Base-by-base conservation (phyloP, 2,797 vertebrate genomes). In the Paramormyrops hopkinsi region DNA sequence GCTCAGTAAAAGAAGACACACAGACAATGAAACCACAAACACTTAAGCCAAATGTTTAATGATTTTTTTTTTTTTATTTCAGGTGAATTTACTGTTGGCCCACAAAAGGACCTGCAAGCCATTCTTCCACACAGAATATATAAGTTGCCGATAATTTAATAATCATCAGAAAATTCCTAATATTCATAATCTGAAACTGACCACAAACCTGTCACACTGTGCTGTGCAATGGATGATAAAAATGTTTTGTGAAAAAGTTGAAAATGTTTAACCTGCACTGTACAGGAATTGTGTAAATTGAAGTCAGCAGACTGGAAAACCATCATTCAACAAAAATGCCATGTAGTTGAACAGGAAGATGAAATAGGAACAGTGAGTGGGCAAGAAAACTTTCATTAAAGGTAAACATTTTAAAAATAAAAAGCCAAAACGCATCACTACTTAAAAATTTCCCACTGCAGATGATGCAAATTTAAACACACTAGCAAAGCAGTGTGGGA, bases 221-320 rank as follows among this genome's bases (percentile, higher is more conserved):
- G 73, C 41, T 79, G 73, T 44, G 41, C 37, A 41, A 79, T 79
- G 41, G 37, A 79, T 3, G 19, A 79, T 44, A 79, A 76, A 76
- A 76, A 79, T 19, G 3, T 7, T 50, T 22, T 29, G 48, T 9
- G 37, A 19, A 84, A 84, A 22, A 25, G 0, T 4, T 84, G 46
- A 54, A 19, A 54, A 29, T 17, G 25, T 12, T 22, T 79, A 9
- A 44, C 17, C 17, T 44, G 73, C 17, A 51, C 82, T 48, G 3
- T 50, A 29, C 46, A 25, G 82, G 82, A 50, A 84, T 12, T 84
- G 82, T 25, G 82, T 44, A 84, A 84, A 84, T 12, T 84, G 46
- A 84, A 84, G 82, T 84, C 82, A 84, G 46, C 82, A 84, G 46
- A 51, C 41, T 84, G 79, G 8, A 44, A 84, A 50, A 84, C n/a